phyloP scores from a whole-genome alignment of 2,797 vertebrate species.

The Chaenodraco wilsoni region DNA sequence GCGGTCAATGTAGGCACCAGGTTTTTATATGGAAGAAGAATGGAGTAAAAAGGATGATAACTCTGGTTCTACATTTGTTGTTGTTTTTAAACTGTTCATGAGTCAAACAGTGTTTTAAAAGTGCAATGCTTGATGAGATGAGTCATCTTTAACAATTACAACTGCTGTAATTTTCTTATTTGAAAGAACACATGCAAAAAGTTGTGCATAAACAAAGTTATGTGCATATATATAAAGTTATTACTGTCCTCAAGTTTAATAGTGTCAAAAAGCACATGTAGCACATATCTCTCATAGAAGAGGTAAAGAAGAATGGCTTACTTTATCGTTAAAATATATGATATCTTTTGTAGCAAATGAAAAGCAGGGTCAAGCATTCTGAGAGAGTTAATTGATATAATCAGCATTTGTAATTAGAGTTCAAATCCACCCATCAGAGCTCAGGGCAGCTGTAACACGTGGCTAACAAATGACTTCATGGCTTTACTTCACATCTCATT shows the following conservation, averaged over 20 bases:
- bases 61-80: too few species aligned
- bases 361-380: neutral
- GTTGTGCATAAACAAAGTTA: neutral
- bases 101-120: neutral
- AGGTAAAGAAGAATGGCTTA: neutral
- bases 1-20: neutral
- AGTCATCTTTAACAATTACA: neutral
- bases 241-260: neutral
- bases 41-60: too few species aligned
- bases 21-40: neutral
- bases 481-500: slow-evolving; percentile 36
- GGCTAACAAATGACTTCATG: neutral
- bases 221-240: neutral
- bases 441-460: neutral
- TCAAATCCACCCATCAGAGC: neutral
- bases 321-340: neutral
- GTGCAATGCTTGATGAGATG: neutral
- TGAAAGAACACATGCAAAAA: neutral
- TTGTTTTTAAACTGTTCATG: neutral
- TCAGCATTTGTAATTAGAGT: neutral
- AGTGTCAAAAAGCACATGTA: neutral
- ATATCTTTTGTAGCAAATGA: neutral
- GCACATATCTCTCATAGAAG: neutral
- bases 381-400: neutral
- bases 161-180: neutral